Base-by-base conservation (phyloP, 30 jellyfish, hydroid and myxozoan species). In the Aurelia coerulea region DNA sequence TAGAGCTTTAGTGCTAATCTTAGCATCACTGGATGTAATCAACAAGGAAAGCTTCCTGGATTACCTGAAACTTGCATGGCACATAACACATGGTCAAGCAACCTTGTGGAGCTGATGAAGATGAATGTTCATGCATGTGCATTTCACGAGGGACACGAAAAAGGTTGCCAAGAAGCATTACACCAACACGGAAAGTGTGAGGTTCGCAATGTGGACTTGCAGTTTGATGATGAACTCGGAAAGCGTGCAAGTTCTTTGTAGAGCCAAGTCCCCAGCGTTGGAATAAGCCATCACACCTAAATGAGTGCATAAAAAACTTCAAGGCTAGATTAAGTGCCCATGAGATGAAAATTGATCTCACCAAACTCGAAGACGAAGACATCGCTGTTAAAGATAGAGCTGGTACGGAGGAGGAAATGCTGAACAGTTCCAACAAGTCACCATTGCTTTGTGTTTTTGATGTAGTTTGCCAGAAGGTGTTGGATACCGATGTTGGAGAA, bases 101-200 rank as follows among this genome's bases (percentile, higher is more conserved):
- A 42, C 53, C 4, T 42, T 42, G 53, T 1, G 4, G 53, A 42
- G 53, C 10, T 42, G 16, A 14, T 65, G 76, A 3, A 65, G 39
- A 65, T 7, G 76, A 65, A 65, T 65, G 51, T 65, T 4, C 76
- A 65, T 65, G 76, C 34, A 12, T 65, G 76, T 65, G 76, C 76
- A 12, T 65, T 65, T 65, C 76, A 14, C 18, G 39, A 65, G 76
- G 16, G 76, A 65, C 18, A 53, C 18, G 51, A 19, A 19, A 8
- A n/a, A 15, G 12, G 7, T n/a, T 16, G 76, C 76, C 42, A 65
- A 65, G 42, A 16, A 65, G 53, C 76, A 65, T 65, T 65, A 9
- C 34, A 65, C 32, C 1, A 23, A 39, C 34, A 65, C 16, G 18
- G 76, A 65, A 4, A 9, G 76, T 7, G 42, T 65, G 16, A 4